Base-by-base conservation (phyloP, 2,888 invertebrate species). In the Pollenia labialis region DNA sequence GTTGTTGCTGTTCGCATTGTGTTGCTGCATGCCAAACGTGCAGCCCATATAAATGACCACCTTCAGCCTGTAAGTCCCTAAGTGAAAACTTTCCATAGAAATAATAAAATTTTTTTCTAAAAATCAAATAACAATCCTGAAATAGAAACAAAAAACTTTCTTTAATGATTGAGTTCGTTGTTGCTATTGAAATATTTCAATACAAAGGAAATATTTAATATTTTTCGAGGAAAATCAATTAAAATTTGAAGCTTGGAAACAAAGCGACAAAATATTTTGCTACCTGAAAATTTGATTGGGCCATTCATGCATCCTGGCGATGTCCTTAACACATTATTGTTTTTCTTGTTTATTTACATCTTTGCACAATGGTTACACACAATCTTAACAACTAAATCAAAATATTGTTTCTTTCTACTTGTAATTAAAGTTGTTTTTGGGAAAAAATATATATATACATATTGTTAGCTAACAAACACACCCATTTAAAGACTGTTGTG, bases 21-120 rank as follows among this genome's bases (percentile, higher is more conserved):
- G 44, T 85, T 74, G 58, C 66, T 60, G 64, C 18, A 71, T 48
- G 42, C 4, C 12, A 42, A 76, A 77, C 77, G 72, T 87, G 72
- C 60, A 81, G 58, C 14, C 68, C 60, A 81, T 76, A 80, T 42
- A 79, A 86, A 86, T 80, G 79, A 71, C 82, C 82, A 81, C 58
- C 50, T 64, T 44, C 50, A 54, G 56, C 44, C 64, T 56, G 44
- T 71, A 68, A 32, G 50, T 64, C 23, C 42, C 64, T 71, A 48
- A 50, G 44, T 68, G 11, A 14, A 32, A 71, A n/a, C 32, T 52
- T 77, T 54, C 14, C 56, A 16, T 52, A 44, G 14, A 68, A 64
- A 69, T 56, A 8, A 8, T 14, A 50, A 64, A 40, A 52, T 81
- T 8, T 58, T 60, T n/a, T 52, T 46, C 32, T 2, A 71, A 66